Base-by-base conservation (phyloP, 2,888 invertebrate species). In the Drosophila melanosoma region DNA sequence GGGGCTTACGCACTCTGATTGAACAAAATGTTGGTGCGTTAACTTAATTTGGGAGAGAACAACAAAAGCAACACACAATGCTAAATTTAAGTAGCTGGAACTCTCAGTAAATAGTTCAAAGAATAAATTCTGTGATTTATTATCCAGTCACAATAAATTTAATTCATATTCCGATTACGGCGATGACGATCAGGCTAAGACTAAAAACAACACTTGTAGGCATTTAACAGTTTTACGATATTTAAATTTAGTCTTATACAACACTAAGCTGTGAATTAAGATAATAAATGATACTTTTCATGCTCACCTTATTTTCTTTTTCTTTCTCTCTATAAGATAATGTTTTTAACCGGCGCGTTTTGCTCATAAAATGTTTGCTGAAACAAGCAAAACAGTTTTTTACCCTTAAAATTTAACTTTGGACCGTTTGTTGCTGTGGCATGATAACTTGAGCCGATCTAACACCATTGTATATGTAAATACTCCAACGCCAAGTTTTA, bases 121-220 rank as follows among this genome's bases (percentile, higher is more conserved):
- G 6, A 26, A 35, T 0, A 26, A 29, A 64, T 38, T 65, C 20
- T 20, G 32, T 38, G 33, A 32, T 52, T 29, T 8, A 23, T 10
- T 45, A 36, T 17, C 53, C 15, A 20, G 12, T 45, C 7, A 26
- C 20, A 23, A 36, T 52, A 6, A 6, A 4, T 12, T n/a, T 12
- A 10, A n/a, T 29, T 4, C n/a, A 63, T 29, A 32, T 20, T 62
- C 17, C 6, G 40, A 40, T 64, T 45, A n/a, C 51, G 23, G 11
- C 29, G n/a, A 62, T 38, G 53, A 38, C 23, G 38, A 17, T 20
- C 38, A 26, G 12, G 20, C 23, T 23, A 8, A 23, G 20, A 5
- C n/a, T 40, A 7, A 20, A 42, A 20, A 42, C 6, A 3, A 15
- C 45, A 45, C 45, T 7, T 20, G 20, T 20, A 45, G 7, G 12